Conservation (phyloP, 2,113 vertebrate genomes). For the Trochalopteron elliotii region DNA sequence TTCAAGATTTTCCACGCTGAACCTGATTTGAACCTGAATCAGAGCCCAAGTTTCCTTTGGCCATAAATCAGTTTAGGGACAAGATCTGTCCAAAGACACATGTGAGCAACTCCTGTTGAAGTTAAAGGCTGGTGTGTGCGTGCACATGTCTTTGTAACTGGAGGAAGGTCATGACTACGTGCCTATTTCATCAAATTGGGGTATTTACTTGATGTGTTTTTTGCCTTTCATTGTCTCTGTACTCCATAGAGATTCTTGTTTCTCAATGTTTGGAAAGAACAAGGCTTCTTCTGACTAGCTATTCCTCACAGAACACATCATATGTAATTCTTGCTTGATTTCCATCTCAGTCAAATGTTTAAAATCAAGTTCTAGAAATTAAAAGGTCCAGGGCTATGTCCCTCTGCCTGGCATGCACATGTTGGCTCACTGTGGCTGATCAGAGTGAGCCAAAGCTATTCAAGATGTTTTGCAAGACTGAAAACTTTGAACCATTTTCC, state of each 20-base stretch:
- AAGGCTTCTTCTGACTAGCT: not conserved
- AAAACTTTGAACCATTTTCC: not conserved
- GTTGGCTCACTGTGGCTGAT: not conserved
- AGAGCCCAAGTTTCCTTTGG: constrained; percentile 28
- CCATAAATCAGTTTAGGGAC: constrained; percentile 44
- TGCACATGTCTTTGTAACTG: not conserved
- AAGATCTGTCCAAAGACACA: constrained; percentile 33
- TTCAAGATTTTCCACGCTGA: constrained; percentile 57
- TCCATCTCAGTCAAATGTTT: not conserved
- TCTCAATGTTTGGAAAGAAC: not conserved
- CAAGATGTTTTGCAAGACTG: not conserved
- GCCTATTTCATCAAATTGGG: not conserved
- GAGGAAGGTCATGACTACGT: not conserved
- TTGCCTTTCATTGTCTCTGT: not conserved
- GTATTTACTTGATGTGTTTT: not conserved
- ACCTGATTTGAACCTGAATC: constrained; percentile 53
- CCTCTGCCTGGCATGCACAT: not conserved
- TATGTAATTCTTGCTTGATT: not conserved
- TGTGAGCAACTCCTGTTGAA: not conserved
- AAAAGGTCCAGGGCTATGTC: not conserved
- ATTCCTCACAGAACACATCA: not conserved
- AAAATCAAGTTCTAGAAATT: not conserved
- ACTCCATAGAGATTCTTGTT: not conserved
- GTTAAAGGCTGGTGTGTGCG: not conserved
- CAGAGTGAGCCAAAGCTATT: not conserved